Evolutionary conservation across 1,140 invertebrate species (phyloP).

Genomic region (Trichoplusia ni): DNA sequence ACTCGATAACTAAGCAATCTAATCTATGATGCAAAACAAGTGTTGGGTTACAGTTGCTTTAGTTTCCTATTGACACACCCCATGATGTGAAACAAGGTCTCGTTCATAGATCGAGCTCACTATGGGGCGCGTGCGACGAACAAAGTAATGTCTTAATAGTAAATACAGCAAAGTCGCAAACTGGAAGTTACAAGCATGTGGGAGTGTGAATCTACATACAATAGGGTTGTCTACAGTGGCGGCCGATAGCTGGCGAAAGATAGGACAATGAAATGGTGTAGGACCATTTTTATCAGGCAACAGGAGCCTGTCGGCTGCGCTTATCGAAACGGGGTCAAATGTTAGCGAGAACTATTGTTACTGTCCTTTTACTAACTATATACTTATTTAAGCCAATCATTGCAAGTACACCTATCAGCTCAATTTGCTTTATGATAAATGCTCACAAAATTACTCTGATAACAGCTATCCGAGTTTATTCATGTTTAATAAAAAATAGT

Average conservation of each 20-base stretch:
- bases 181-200: slow-evolving; percentile 48
- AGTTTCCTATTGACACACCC: slow-evolving; percentile 45
- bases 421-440: slow-evolving; percentile 34
- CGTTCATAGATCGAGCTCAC: slow-evolving; percentile 73
- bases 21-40: slow-evolving; percentile 59
- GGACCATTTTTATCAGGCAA: slow-evolving; percentile 31
- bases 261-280: slow-evolving; percentile 27
- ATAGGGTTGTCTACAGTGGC: slow-evolving; percentile 30
- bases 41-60: slow-evolving; percentile 53
- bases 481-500: slow-evolving; percentile 20
- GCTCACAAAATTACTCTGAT: slow-evolving; percentile 21
- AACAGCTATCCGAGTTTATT: slow-evolving; percentile 4
- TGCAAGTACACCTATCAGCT: slow-evolving; percentile 28
- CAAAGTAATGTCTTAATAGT: slow-evolving; percentile 30
- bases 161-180: slow-evolving; percentile 28
- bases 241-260: slow-evolving; percentile 18
- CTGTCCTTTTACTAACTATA: background rate
- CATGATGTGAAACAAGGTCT: slow-evolving; percentile 72
- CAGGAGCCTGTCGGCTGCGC: background rate
- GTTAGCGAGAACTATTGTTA: slow-evolving; percentile 4
- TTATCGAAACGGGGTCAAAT: slow-evolving; percentile 26
- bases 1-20: slow-evolving; percentile 52
- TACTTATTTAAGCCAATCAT: slow-evolving; percentile 16
- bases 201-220: slow-evolving; percentile 57
- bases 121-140: slow-evolving; percentile 43